Percentiles rank a stretch among this genome's conserved stretches.
These are phyloP conservation scores for Sterrhoptilus dennistouni DNA, from an alignment of 2,113 vertebrate species.

Conservation along the genomic window DNA sequence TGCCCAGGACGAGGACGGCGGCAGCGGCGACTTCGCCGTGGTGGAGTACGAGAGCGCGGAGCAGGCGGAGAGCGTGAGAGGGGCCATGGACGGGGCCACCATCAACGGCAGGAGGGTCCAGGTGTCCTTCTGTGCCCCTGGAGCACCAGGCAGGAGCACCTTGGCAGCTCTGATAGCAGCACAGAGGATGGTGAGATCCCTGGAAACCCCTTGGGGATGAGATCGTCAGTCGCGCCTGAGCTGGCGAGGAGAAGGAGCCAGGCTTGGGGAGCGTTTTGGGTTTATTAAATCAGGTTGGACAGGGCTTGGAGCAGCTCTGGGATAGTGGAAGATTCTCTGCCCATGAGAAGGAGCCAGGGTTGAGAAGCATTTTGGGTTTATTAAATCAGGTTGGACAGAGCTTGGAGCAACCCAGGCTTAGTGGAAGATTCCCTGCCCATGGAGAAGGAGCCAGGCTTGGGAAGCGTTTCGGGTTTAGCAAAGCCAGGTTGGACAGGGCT, in stretches of 20 bases:
- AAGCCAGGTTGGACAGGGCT: no score
- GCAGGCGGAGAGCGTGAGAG: conserved; percentile 86
- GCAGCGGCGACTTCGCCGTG: conserved; percentile 87
- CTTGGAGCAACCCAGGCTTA: background rate
- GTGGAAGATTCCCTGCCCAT: background rate
- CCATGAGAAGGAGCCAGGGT: no score
- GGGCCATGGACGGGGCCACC: conserved; percentile 75
- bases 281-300: background rate
- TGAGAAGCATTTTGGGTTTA: no score
- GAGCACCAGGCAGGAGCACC: conserved; percentile 91
- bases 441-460: no score
- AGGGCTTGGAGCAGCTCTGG: background rate
- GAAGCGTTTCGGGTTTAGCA: no score
- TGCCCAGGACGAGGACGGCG: conserved; percentile 90
- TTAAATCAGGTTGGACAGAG: background rate
- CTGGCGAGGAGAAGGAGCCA: background rate
- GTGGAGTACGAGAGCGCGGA: conserved; percentile 89
- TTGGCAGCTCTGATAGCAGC: conserved; percentile 92
- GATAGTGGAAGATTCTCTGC: background rate
- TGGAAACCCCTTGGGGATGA: background rate
- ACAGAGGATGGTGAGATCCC: conserved; percentile 88
- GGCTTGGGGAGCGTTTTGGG: background rate
- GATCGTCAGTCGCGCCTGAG: fast-evolving
- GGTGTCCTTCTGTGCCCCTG: conserved; percentile 91
- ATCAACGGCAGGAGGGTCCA: conserved; percentile 83